phyloP scores from a whole-genome alignment of 2,888 invertebrate species.

The Pseudococcus longispinus region DNA sequence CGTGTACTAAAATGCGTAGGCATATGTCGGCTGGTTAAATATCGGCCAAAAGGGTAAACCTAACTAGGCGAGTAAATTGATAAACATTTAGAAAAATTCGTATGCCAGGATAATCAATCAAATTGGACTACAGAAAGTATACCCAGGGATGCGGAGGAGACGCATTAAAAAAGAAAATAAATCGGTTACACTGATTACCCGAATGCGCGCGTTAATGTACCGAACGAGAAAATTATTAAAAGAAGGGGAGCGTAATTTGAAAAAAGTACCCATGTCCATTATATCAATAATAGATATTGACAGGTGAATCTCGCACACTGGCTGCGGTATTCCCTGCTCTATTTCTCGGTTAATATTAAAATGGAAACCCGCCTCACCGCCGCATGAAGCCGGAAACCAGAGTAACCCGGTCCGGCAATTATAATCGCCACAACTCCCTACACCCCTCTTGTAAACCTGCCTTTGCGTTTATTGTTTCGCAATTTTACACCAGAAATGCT shows the following conservation, averaged over 20 bases:
- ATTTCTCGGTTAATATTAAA: not conserved
- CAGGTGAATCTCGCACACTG: not conserved
- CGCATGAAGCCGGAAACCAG: not conserved
- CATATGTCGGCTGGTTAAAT: not conserved
- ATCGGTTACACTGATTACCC: conserved; percentile 41
- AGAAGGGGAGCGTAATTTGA: conserved; percentile 36
- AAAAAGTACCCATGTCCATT: conserved; percentile 38
- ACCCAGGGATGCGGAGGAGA: not conserved
- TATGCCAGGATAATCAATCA: conserved; percentile 33
- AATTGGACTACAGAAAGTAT: not conserved
- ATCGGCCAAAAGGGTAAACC: not conserved
- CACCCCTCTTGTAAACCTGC: not conserved
- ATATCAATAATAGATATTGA: conserved; percentile 45
- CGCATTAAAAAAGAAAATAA: conserved; percentile 28
- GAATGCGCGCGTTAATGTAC: conserved; percentile 25
- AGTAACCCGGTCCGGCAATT: not conserved
- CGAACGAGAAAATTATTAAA: conserved; percentile 37
- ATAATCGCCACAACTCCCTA: not conserved
- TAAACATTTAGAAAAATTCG: conserved; percentile 19
- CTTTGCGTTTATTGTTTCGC: not conserved
- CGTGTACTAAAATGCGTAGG: not conserved
- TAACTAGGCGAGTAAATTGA: conserved; percentile 7
- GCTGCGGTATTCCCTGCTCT: not conserved
- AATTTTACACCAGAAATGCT: not conserved
- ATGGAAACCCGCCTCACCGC: not conserved